Evolutionary conservation across 1,140 invertebrate species (phyloP).

Genomic region (Delia radicum): DNA sequence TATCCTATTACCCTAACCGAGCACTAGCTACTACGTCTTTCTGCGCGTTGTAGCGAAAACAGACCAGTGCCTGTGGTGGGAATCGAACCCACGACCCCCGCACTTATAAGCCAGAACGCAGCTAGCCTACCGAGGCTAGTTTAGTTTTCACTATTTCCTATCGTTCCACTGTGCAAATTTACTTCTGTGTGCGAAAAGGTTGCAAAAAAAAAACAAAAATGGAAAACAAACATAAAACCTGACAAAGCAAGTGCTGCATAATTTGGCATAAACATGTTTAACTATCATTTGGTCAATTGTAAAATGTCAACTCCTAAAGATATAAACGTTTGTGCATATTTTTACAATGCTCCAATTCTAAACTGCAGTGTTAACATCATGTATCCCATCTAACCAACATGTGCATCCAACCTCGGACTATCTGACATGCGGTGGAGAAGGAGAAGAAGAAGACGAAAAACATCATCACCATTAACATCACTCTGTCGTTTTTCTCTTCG

Average conservation of each 20-base stretch:
- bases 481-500: not conserved
- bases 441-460: not conserved
- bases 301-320: slow-evolving; percentile 9
- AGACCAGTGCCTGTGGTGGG: no score
- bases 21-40: no score
- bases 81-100: no score
- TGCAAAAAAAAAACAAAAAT: not conserved
- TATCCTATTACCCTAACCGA: no score
- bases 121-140: no score
- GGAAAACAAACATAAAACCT: not conserved
- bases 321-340: not conserved
- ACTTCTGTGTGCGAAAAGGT: not conserved
- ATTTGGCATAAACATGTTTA: slow-evolving; percentile 26
- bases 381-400: not conserved
- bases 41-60: no score
- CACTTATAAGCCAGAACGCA: no score
- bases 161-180: not conserved
- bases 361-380: not conserved
- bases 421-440: not conserved
- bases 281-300: slow-evolving; percentile 20
- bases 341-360: slow-evolving; percentile 1
- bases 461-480: slow-evolving; percentile 10
- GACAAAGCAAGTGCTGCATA: slow-evolving; percentile 28
- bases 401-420: not conserved
- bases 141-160: no score